Evolutionary conservation across 1,140 invertebrate genomes (phyloP), one percentile per base, ranked within the genome.

Genomic region (Papilio xuthus): DNA sequence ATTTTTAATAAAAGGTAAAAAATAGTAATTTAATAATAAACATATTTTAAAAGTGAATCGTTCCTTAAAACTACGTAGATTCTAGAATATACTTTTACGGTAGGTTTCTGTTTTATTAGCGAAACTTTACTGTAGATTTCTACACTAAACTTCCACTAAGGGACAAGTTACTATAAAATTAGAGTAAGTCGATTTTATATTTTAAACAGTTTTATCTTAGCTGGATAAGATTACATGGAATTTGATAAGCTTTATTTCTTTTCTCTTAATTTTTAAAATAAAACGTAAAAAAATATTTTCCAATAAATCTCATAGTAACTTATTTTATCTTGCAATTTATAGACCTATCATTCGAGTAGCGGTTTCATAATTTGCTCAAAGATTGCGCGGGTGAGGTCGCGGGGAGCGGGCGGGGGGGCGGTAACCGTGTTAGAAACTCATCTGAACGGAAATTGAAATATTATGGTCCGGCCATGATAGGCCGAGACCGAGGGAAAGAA

Each of bases 361-460:
- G 72, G 44, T 73, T 70, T 44, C 70, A 78, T 69, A 79, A 79
- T 81, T 78, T 83, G 44, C 75, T 60, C 44, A 70, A 74, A 80
- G 79, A 83, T 83, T 83, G 78, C 83, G 42, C 4, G 60, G 60
- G 53, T 23, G 10, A 41, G 60, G 56, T n/a, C 9, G 23, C 12
- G 26, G 75, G 23, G 8, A 26, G n/a, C 4, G 32, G 32, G 32
- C 4, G 44, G 26, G 28, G 8, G 13, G 44, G 28, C 18, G 53
- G 60, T 85, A 82, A 85, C 77, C 53, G 37, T 32, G 78, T 85
- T 83, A 84, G 63, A 70, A 83, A 79, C 80, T 80, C 83, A 84
- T 84, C 78, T 79, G 73, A 69, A 37, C 72, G 78, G 77, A 84
- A 83, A 81, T 84, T 80, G 80, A 77, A 42, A 53, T 42, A 69